These are phyloP conservation scores for Sebastolobus altivelis DNA, from an alignment of 2,797 vertebrate species.

Conservation along the genomic window DNA sequence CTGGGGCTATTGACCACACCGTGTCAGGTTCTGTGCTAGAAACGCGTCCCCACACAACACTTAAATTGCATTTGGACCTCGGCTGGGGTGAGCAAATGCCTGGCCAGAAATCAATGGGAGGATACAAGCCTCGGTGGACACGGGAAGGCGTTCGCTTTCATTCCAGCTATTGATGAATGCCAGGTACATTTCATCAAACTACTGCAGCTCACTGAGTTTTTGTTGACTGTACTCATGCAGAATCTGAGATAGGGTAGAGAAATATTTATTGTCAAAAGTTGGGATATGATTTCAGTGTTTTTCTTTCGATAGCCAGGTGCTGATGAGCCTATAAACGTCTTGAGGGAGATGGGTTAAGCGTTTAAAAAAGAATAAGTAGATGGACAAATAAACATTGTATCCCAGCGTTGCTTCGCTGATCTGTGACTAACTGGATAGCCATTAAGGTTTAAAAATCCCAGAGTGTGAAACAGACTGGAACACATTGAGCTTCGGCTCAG, in stretches of 20 bases:
- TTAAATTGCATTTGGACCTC: constrained; percentile 82
- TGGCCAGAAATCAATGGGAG: constrained; percentile 80
- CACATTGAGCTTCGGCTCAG: constrained; percentile 76
- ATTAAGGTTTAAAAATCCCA: constrained; percentile 82
- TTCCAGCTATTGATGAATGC: constrained; percentile 78
- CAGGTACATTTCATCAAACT: constrained; percentile 77
- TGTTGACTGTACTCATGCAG: constrained; percentile 54
- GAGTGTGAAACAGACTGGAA: constrained; percentile 83
- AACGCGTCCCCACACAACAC: constrained; percentile 76
- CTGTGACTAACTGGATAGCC: constrained; percentile 84
- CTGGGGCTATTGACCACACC: constrained; percentile 81
- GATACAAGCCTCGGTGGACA: constrained; percentile 78
- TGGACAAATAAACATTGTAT: constrained; percentile 78
- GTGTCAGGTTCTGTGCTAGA: constrained; percentile 78
- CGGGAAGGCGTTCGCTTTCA: constrained; percentile 74
- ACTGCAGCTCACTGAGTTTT: constrained; percentile 65
- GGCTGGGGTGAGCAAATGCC: constrained; percentile 74
- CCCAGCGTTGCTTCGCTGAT: constrained; percentile 74
- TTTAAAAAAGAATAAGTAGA: constrained; percentile 70
- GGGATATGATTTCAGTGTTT: not conserved
- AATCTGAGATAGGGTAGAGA: constrained; percentile 36
- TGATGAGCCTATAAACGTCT: constrained; percentile 30
- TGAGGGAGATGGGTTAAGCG: constrained; percentile 50
- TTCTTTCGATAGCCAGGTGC: constrained; percentile 22
- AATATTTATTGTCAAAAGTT: constrained; percentile 15